phyloP scores from a whole-genome alignment of 2,888 invertebrate species.

The Lydus trimaculatus region DNA sequence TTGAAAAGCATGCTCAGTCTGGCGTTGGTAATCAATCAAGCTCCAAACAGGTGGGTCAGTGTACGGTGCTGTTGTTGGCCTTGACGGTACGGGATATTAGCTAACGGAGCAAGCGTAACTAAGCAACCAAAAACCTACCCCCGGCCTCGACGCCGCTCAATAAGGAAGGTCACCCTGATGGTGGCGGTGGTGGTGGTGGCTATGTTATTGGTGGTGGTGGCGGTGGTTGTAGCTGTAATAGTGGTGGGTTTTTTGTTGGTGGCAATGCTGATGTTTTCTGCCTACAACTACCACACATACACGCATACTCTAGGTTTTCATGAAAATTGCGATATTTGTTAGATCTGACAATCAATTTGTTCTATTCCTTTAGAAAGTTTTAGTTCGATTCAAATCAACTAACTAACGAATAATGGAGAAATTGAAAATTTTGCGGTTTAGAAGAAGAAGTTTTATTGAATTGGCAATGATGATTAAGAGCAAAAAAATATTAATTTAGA shows the following conservation, averaged over 20 bases:
- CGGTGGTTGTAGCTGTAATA: not conserved
- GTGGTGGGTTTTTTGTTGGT: not conserved
- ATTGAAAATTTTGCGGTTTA: not conserved
- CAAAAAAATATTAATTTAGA: too few relatives aligned
- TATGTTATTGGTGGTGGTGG: too few relatives aligned
- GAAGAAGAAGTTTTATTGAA: not conserved
- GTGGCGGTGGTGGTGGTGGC: not conserved
- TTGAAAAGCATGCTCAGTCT: conserved; percentile 19
- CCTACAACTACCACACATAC: not conserved
- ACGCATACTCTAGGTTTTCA: not conserved
- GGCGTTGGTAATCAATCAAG: conserved; percentile 29
- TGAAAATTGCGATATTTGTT: conserved; percentile 2
- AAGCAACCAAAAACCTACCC: conserved; percentile 33
- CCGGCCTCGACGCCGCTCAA: conserved; percentile 28
- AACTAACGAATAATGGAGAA: not conserved
- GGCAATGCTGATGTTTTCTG: not conserved
- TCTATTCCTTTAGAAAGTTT: not conserved
- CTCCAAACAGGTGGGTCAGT: conserved; percentile 36
- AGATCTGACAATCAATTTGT: not conserved
- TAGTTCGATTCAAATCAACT: not conserved
- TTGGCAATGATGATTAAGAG: not conserved
- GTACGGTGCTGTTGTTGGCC: conserved; percentile 31
- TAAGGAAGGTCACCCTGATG: conserved; percentile 29
- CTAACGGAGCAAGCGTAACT: conserved; percentile 29
- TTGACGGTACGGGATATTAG: conserved; percentile 33